Base-by-base conservation (phyloP, 2,888 invertebrate species). In the Lingula anatina region DNA sequence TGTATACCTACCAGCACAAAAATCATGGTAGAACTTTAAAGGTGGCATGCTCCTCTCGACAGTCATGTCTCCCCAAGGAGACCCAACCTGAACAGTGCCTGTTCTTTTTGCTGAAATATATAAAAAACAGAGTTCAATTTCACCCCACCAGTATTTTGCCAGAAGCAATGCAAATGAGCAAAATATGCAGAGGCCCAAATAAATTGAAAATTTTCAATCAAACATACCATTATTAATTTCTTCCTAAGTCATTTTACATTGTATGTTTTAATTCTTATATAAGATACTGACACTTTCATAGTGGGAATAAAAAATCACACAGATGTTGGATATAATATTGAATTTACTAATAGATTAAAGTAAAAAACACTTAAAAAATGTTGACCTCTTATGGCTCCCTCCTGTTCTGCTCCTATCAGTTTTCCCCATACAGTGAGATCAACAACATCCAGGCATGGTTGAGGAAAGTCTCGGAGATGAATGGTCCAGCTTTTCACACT, bases 21-120 rank as follows among this genome's bases (percentile, higher is more conserved):
- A 84, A 78, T 99, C 97, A 79, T 99, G 94, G 79, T 94, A 99
- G 81, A 92, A 96, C 78, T 99, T 99, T 38, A 97, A 81, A 0
- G 95, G 86, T 44, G 92, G 88, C 89, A 99, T 92, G 58, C 78
- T 81, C 48, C 97, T 83, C 74, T 94, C 88, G 12, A 99, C 83
- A n/a, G 83, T 82, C 56, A 85, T 83, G 18, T 84, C 81, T 21
- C 87, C 87, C 84, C 92, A 97, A 0, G 95, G 94, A 18, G 83
- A 83, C 1, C 90, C 92, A 37, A 92, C 83, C 42, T 90, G 85
- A 20, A 94, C 83, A 7, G 82, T 81, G 47, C 90, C 89, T 3
- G 85, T 86, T 56, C 90, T 79, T 47, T 85, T 84, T 1, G 89
- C 90, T 85, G 73, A 12, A 60, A 59, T 25, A 68, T 9, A 15